Evolutionary conservation across 2,888 invertebrate genomes (phyloP).

Genomic region (Thymelicus sylvestris): DNA sequence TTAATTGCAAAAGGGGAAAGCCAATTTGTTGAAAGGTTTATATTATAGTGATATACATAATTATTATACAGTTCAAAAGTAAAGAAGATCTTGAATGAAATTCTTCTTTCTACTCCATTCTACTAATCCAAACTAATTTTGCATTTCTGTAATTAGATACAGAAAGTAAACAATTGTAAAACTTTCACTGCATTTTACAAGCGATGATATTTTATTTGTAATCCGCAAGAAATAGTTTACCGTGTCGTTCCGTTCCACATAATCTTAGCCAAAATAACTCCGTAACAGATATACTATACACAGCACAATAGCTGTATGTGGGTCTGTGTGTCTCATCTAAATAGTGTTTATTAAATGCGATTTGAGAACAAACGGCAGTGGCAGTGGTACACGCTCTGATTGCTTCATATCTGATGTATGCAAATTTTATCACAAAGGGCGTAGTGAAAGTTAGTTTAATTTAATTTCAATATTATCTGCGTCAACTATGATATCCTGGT

Average conservation of each 20-base stretch:
- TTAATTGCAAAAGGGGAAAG: too few relatives aligned
- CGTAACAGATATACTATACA: slow-evolving; percentile 2
- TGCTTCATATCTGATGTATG: slow-evolving; percentile 27
- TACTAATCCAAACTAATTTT: too few relatives aligned
- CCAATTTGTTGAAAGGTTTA: too few relatives aligned
- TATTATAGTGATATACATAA: too few relatives aligned
- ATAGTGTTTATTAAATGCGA: slow-evolving; percentile 26
- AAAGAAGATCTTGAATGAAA: too few relatives aligned
- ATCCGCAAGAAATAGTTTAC: slow-evolving; percentile 5
- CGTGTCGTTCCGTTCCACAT: slow-evolving; percentile 31
- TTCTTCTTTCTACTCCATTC: too few relatives aligned
- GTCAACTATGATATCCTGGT: background rate
- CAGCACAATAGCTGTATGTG: slow-evolving; percentile 13
- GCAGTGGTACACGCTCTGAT: slow-evolving; percentile 43
- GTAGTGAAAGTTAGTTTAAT: slow-evolving; percentile 22
- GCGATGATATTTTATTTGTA: background rate
- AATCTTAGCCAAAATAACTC: slow-evolving; percentile 22
- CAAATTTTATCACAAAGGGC: slow-evolving; percentile 29
- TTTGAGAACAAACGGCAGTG: slow-evolving; percentile 23
- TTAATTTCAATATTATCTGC: background rate
- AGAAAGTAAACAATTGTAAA: too few relatives aligned
- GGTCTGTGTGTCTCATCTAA: slow-evolving; percentile 21
- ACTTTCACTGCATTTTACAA: background rate
- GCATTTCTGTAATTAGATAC: too few relatives aligned
- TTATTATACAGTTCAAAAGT: too few relatives aligned